phyloP scores from a whole-genome alignment of 2,888 invertebrate genomes.

The Plemyria rubiginata region DNA sequence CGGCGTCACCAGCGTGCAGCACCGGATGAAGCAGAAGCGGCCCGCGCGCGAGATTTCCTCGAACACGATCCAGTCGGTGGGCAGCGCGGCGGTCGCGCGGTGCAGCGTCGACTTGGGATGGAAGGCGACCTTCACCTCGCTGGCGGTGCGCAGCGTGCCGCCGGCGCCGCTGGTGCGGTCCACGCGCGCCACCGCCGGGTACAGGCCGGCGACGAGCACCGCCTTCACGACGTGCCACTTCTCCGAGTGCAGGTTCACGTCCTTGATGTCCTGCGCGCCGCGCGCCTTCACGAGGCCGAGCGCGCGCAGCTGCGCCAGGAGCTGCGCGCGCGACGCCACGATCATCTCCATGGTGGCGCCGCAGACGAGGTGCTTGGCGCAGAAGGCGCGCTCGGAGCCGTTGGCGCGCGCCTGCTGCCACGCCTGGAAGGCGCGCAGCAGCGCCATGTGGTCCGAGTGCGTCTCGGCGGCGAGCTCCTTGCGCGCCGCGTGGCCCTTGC shows the following conservation, averaged over 20 bases:
- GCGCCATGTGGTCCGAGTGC: constrained; percentile 95
- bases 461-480: constrained; percentile 90
- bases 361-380: constrained; percentile 90
- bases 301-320: constrained; percentile 91
- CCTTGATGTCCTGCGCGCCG: constrained; percentile 77
- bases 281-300: constrained; percentile 89
- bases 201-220: constrained; percentile 94
- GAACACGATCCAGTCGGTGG: constrained; percentile 94
- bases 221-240: constrained; percentile 97
- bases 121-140: constrained; percentile 80
- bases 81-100: constrained; percentile 77
- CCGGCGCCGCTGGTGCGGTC: constrained; percentile 88
- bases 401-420: constrained; percentile 86
- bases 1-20: constrained; percentile 92
- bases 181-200: constrained; percentile 93
- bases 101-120: constrained; percentile 86
- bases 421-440: constrained; percentile 91
- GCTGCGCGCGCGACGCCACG: constrained; percentile 91
- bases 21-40: constrained; percentile 89
- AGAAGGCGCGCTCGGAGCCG: constrained; percentile 88
- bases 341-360: constrained; percentile 96
- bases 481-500: constrained; percentile 84
- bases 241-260: constrained; percentile 92
- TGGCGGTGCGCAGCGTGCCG: constrained; percentile 86
- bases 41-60: constrained; percentile 92